Evolutionary conservation across 2,113 vertebrate genomes (phyloP).

Genomic region (Rhinolophus sinicus): DNA sequence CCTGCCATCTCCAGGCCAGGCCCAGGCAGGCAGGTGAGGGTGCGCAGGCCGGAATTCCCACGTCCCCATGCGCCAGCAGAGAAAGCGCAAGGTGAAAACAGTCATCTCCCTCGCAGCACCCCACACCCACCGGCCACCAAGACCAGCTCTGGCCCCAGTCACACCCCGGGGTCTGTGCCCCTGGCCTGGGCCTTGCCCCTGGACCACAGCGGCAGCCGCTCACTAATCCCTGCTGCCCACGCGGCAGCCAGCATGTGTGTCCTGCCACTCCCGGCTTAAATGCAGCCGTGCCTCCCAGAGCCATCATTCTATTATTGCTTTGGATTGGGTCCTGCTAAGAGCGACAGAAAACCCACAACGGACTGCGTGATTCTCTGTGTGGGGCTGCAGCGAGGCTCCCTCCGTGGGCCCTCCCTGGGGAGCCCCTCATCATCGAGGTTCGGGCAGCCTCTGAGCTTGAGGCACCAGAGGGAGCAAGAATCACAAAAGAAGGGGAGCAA

Average conservation of each 20-base stretch:
- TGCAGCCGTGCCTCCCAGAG: neutral
- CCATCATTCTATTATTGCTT: neutral
- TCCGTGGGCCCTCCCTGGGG: neutral
- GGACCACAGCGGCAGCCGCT: rapidly evolving
- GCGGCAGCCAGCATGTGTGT: neutral
- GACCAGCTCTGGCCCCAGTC: neutral
- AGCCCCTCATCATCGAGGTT: too few species aligned
- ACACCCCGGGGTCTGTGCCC: rapidly evolving
- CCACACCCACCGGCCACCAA: neutral
- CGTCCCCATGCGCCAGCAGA: neutral
- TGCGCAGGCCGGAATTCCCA: neutral
- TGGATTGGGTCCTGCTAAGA: neutral
- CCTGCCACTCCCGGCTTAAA: neutral
- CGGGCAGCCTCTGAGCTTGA: rapidly evolving
- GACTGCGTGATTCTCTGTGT: neutral
- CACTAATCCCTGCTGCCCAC: rapidly evolving
- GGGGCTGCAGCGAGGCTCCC: neutral
- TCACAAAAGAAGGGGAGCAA: too few species aligned
- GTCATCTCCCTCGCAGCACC: neutral
- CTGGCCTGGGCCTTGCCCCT: rapidly evolving
- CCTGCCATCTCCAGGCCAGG: neutral
- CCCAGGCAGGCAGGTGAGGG: neutral
- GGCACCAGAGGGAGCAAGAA: too few species aligned
- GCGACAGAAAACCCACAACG: neutral
- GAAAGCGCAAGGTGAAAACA: neutral